phyloP scores from a whole-genome alignment of 2,797 vertebrate genomes.

The Typhlichthys eigenmanni region DNA sequence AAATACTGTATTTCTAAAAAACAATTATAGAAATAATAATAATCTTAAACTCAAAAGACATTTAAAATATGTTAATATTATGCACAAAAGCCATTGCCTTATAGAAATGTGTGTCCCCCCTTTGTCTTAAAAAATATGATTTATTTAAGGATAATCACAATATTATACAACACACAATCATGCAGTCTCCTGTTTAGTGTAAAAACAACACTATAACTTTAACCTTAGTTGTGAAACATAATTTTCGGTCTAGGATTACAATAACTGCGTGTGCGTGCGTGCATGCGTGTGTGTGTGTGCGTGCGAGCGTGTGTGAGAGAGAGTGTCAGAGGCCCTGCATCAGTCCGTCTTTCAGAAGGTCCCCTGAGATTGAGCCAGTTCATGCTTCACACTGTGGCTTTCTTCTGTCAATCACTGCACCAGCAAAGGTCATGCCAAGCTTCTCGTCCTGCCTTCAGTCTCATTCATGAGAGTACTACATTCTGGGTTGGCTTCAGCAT shows the following conservation, averaged over 20 bases:
- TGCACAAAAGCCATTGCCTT: too few relatives aligned
- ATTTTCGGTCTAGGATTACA: background rate
- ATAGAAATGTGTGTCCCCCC: too few relatives aligned
- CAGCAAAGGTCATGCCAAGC: slow-evolving; percentile 57
- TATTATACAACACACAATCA: too few relatives aligned
- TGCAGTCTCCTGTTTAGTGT: too few relatives aligned
- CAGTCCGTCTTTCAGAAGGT: slow-evolving; percentile 30
- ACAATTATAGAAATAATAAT: background rate
- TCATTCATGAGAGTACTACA: slow-evolving; percentile 20
- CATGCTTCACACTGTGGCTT: slow-evolving; percentile 56
- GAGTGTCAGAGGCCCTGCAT: slow-evolving; percentile 14
- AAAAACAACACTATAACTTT: too few relatives aligned
- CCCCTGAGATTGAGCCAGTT: slow-evolving; percentile 41
- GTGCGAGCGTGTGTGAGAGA: too few relatives aligned
- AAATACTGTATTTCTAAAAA: background rate
- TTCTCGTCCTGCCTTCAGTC: slow-evolving; percentile 42
- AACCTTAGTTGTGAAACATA: background rate
- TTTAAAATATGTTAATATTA: too few relatives aligned
- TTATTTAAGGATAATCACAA: too few relatives aligned
- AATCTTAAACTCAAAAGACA: background rate
- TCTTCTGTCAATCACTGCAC: slow-evolving; percentile 67
- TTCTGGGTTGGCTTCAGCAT: slow-evolving; percentile 28
- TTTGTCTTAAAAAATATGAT: too few relatives aligned
- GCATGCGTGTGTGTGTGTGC: slow-evolving; percentile 26
- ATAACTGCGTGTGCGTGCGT: slow-evolving; percentile 28